These are phyloP conservation scores for Prorops nasuta DNA, from an alignment of 1,140 invertebrate genomes.

Conservation along the genomic window DNA sequence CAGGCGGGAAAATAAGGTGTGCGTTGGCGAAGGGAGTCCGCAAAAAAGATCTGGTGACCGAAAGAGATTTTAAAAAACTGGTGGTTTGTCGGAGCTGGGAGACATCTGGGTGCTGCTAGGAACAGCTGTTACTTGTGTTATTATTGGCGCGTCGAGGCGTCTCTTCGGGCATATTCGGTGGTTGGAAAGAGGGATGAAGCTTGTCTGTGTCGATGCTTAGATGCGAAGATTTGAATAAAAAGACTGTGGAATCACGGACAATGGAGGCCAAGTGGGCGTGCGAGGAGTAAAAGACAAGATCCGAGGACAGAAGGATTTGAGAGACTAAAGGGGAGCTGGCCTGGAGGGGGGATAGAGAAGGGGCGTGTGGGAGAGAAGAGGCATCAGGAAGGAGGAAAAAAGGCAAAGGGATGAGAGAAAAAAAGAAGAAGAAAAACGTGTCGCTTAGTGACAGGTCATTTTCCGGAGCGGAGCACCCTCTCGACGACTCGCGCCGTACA, in stretches of 20 bases:
- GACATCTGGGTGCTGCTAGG: too few species aligned
- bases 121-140: too few species aligned
- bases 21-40: too few species aligned
- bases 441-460: conserved; percentile 53
- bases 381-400: conserved; percentile 2
- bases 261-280: conserved; percentile 19
- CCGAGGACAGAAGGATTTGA: conserved; percentile 22
- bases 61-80: too few species aligned
- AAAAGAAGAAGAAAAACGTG: conserved; percentile 20
- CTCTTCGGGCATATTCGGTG: too few species aligned
- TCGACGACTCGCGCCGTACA: conserved; percentile 31
- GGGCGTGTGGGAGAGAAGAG: conserved; percentile 31
- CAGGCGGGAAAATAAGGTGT: too few species aligned
- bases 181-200: neutral
- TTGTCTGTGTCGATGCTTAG: neutral
- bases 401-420: conserved; percentile 8
- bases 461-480: conserved; percentile 49
- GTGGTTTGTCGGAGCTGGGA: neutral
- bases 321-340: conserved; percentile 3
- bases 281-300: conserved; percentile 25
- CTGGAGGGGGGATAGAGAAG: conserved; percentile 30
- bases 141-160: too few species aligned
- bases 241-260: conserved; percentile 29
- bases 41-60: too few species aligned
- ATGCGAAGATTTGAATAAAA: conserved; percentile 33